These are phyloP conservation scores for Acipenser oxyrinchus DNA, from an alignment of 2,797 vertebrate species.

Conservation along the genomic window DNA sequence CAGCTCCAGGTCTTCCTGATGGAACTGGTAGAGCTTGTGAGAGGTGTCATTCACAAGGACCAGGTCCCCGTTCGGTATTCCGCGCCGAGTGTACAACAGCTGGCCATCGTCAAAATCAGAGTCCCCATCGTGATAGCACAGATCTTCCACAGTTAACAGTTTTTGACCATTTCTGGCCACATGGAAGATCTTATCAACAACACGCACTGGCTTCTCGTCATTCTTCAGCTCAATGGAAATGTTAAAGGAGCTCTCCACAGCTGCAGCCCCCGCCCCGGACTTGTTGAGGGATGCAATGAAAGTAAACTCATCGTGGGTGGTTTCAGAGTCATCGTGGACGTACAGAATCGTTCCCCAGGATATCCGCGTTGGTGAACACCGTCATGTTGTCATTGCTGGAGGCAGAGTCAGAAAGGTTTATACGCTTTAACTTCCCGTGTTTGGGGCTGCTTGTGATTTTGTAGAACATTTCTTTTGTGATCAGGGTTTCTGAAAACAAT, in stretches of 20 bases:
- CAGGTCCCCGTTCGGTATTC: conserved; percentile 78
- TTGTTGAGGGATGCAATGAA: conserved; percentile 56
- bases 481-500: conserved; percentile 70
- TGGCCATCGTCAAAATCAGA: conserved; percentile 74
- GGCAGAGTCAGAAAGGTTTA: conserved; percentile 61
- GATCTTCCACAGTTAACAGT: conserved; percentile 69
- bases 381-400: conserved; percentile 58
- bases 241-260: conserved; percentile 61
- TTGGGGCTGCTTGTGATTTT: conserved; percentile 62
- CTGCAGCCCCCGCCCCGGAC: conserved; percentile 25
- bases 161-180: conserved; percentile 65
- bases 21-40: conserved; percentile 75
- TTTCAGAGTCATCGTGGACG: conserved; percentile 81
- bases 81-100: conserved; percentile 71
- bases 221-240: conserved; percentile 74
- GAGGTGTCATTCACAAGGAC: conserved; percentile 59
- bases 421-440: conserved; percentile 68
- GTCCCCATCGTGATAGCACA: conserved; percentile 76
- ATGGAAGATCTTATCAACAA: conserved; percentile 74
- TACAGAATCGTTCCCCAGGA: conserved; percentile 70
- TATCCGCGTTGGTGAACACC: conserved; percentile 69
- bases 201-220: conserved; percentile 74
- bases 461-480: conserved; percentile 67
- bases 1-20: conserved; percentile 68
- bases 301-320: conserved; percentile 60